Conservation (phyloP, 2,797 vertebrate species). For the Avahi laniger region DNA sequence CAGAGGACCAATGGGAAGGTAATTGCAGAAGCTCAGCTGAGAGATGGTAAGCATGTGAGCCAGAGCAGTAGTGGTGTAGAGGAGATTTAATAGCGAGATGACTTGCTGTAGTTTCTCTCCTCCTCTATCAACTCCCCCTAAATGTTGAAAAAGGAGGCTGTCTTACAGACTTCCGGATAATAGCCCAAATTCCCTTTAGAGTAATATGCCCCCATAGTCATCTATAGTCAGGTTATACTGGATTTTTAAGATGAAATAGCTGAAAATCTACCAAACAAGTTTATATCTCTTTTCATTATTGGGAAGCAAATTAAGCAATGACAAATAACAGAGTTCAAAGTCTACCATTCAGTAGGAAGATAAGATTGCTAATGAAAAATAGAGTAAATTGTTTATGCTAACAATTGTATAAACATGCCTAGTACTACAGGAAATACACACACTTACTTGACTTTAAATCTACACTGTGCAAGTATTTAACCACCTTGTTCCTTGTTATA, state of each 20-base stretch:
- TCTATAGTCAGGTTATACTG: background rate
- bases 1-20: background rate
- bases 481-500: background rate
- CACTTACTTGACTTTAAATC: constrained; percentile 39
- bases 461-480: background rate
- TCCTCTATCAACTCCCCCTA: background rate
- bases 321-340: constrained; percentile 46
- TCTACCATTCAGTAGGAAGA: background rate
- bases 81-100: background rate
- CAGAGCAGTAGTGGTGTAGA: background rate
- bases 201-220: background rate
- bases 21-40: background rate
- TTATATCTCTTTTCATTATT: background rate
- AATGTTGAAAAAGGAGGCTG: background rate
- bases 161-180: background rate
- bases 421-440: background rate
- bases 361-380: constrained; percentile 48
- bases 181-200: background rate
- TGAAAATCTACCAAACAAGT: background rate
- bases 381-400: background rate
- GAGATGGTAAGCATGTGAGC: background rate
- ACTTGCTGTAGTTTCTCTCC: background rate
- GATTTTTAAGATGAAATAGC: constrained; percentile 15
- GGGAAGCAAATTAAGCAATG: constrained; percentile 28
- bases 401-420: background rate